Conservation (phyloP, 2,888 invertebrate genomes). For the Drosophila setosimentum region DNA sequence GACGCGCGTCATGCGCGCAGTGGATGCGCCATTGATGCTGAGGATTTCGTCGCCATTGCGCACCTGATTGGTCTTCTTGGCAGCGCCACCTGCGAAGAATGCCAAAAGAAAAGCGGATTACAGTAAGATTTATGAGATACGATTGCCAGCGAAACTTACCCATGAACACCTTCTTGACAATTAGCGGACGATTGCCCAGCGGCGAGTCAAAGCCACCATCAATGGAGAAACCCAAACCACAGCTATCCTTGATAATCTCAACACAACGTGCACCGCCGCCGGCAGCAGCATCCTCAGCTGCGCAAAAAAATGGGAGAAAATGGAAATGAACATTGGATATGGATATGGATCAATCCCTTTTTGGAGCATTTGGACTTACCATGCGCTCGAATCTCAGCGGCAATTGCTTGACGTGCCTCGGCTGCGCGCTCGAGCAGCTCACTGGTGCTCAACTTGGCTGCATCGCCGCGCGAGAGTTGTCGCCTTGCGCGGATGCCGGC, state of each 20-base stretch:
- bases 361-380: slow-evolving; percentile 57
- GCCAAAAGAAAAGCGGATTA: not conserved
- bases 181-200: slow-evolving; percentile 94
- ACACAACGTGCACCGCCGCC: slow-evolving; percentile 73
- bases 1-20: slow-evolving; percentile 94
- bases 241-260: slow-evolving; percentile 89
- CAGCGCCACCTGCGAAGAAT: slow-evolving; percentile 90
- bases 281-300: slow-evolving; percentile 74
- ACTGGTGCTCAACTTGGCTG: slow-evolving; percentile 83
- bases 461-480: slow-evolving; percentile 83
- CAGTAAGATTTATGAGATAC: not conserved
- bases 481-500: slow-evolving; percentile 81
- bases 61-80: slow-evolving; percentile 93
- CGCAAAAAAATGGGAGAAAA: not conserved
- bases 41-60: slow-evolving; percentile 95
- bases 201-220: slow-evolving; percentile 97
- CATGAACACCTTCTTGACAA: slow-evolving; percentile 97
- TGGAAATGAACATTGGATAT: not conserved
- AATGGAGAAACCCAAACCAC: slow-evolving; percentile 96
- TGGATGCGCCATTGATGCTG: slow-evolving; percentile 92
- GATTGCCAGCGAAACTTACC: slow-evolving; percentile 87
- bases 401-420: slow-evolving; percentile 83
- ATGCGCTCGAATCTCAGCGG: slow-evolving; percentile 84
- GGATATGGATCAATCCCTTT: not conserved
- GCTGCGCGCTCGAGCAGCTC: slow-evolving; percentile 84